These are phyloP conservation scores for Aporrectodea caliginosa DNA, from an alignment of 1,140 invertebrate genomes.

Conservation along the genomic window DNA sequence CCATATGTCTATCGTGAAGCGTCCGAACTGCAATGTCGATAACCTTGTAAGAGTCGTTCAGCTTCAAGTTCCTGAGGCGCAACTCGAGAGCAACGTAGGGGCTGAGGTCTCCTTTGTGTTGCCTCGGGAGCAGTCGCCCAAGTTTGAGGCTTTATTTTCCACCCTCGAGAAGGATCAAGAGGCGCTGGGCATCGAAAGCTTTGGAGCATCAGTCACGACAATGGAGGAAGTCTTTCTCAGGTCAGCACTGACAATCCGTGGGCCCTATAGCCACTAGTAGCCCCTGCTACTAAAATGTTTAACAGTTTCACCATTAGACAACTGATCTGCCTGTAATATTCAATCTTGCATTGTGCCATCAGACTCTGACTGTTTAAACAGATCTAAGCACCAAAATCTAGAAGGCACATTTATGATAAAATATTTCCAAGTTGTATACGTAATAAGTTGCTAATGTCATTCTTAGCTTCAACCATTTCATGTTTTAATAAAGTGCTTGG, in stretches of 20 bases:
- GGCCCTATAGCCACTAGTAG: too few relatives aligned
- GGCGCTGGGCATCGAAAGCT: constrained; percentile 66
- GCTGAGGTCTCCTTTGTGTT: constrained; percentile 50
- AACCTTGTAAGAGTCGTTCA: constrained; percentile 41
- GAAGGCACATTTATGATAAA: neutral
- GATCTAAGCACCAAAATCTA: neutral
- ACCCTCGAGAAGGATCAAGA: constrained; percentile 63
- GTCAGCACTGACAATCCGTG: too few relatives aligned
- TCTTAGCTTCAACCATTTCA: too few relatives aligned
- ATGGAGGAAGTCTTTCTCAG: constrained; percentile 82
- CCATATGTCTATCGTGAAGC: constrained; percentile 51
- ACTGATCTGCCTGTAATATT: neutral
- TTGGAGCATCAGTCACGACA: constrained; percentile 75
- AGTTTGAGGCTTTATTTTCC: constrained; percentile 60
- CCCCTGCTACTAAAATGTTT: neutral
- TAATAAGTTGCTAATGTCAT: too few relatives aligned
- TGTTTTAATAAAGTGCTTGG: too few relatives aligned
- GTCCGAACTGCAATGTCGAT: constrained; percentile 57
- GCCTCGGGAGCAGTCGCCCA: constrained; percentile 46
- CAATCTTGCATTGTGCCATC: neutral
- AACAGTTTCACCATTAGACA: neutral
- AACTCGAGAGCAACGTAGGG: constrained; percentile 48
- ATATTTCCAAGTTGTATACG: neutral
- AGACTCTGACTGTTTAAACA: neutral
- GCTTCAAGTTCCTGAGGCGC: constrained; percentile 40